Evolutionary conservation across 2,797 vertebrate species (phyloP).

Genomic region (Falco concolor): DNA sequence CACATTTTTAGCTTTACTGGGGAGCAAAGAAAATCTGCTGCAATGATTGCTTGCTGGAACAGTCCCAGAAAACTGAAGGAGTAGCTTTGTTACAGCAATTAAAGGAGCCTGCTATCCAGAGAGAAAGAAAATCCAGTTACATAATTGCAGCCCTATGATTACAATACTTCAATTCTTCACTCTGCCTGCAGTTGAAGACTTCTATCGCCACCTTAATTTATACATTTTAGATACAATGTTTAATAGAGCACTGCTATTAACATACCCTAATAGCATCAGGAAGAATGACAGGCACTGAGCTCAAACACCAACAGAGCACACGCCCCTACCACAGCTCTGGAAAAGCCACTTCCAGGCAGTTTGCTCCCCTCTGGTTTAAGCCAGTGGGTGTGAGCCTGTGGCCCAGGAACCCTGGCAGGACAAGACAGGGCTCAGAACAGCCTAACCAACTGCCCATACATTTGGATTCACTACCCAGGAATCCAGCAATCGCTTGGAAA

Average conservation of each 20-base stretch:
- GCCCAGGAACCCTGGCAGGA: background rate
- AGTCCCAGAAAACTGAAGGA: conserved; percentile 64
- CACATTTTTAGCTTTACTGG: conserved; percentile 49
- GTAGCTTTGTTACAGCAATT: conserved; percentile 70
- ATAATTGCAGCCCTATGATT: conserved; percentile 71
- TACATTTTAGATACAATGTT: background rate
- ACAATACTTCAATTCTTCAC: conserved; percentile 72
- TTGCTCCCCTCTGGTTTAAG: background rate
- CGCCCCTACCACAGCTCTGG: background rate
- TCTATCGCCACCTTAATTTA: conserved; percentile 11
- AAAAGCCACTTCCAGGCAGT: background rate
- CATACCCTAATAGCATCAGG: background rate
- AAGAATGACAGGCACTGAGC: background rate
- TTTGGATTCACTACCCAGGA: background rate
- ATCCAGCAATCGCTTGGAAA: background rate
- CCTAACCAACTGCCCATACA: background rate
- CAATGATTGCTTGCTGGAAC: conserved; percentile 39
- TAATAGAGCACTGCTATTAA: conserved; percentile 20
- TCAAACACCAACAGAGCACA: background rate
- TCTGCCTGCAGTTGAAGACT: background rate
- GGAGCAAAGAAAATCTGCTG: conserved; percentile 58
- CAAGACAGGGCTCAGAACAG: background rate
- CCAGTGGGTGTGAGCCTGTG: background rate
- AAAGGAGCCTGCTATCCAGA: conserved; percentile 63
- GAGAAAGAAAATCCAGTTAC: conserved; percentile 65